Percentiles rank a stretch among this genome's conserved stretches.
Evolutionary conservation across 2,888 invertebrate species (phyloP).

Genomic region (Gisinianus flammeolus): DNA sequence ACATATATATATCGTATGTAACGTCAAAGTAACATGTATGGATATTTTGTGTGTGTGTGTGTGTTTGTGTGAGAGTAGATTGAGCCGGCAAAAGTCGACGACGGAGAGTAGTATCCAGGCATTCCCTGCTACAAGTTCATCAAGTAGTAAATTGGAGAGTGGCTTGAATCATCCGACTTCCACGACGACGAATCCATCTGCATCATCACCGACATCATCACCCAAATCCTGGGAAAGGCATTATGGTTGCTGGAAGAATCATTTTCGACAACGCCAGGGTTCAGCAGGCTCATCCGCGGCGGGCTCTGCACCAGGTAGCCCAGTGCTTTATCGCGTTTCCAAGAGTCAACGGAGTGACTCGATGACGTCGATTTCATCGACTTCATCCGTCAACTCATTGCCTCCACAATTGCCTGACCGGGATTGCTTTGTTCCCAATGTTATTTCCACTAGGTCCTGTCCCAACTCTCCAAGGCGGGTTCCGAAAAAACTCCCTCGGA

Average conservation of each 20-base stretch:
- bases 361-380: constrained; percentile 55
- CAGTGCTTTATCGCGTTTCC: constrained; percentile 53
- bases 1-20: neutral
- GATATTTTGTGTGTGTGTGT: neutral
- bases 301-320: constrained; percentile 55
- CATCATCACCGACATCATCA: constrained; percentile 34
- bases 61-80: constrained; percentile 26
- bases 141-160: constrained; percentile 22
- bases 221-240: constrained; percentile 54
- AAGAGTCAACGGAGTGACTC: constrained; percentile 54
- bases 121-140: constrained; percentile 29
- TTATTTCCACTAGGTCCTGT: constrained; percentile 53
- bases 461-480: constrained; percentile 53
- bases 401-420: constrained; percentile 49
- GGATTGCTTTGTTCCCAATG: constrained; percentile 39
- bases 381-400: constrained; percentile 51
- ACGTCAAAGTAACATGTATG: too few relatives aligned
- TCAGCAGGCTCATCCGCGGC: constrained; percentile 42
- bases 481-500: constrained; percentile 45
- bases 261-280: constrained; percentile 47
- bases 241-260: constrained; percentile 58
- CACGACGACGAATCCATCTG: constrained; percentile 12
- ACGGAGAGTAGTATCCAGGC: constrained; percentile 40
- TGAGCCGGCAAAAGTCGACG: constrained; percentile 49
- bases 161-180: constrained; percentile 6